A percentile compares a stretch with the other conserved stretches of the same genome.
phyloP scores from a whole-genome alignment of 2,113 vertebrate genomes.

The Microcebus tavaratra region DNA sequence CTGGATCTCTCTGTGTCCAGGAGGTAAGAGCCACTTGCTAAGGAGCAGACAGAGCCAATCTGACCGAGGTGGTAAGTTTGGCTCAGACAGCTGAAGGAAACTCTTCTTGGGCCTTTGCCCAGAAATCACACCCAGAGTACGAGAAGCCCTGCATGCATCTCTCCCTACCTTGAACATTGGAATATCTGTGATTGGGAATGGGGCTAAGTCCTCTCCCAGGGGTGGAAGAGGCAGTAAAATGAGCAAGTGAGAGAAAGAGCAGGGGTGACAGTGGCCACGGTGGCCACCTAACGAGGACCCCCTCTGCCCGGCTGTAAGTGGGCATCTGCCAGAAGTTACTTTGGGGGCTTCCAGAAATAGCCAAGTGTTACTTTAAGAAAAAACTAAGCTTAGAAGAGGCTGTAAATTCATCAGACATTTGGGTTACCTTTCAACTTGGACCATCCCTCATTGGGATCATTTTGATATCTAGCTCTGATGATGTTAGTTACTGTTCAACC shows the following conservation, averaged over 20 bases:
- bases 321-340: background rate
- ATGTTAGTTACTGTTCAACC: background rate
- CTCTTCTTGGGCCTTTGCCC: too few species aligned
- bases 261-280: fast-evolving
- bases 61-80: fast-evolving
- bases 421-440: background rate
- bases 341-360: background rate
- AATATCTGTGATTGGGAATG: fast-evolving
- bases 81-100: background rate
- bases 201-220: background rate
- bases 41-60: fast-evolving
- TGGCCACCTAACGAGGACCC: fast-evolving
- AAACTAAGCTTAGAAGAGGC: background rate
- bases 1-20: fast-evolving
- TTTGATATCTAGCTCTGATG: background rate
- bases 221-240: background rate
- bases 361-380: background rate
- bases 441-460: background rate
- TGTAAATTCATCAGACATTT: background rate
- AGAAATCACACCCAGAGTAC: background rate
- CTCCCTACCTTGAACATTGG: background rate
- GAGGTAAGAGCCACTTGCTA: background rate
- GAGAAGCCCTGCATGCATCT: fast-evolving
- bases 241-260: background rate
- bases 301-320: background rate